Evolutionary conservation across 2,113 vertebrate genomes (phyloP), one percentile per base, ranked within the genome.

Genomic region (Synchiropus splendidus): DNA sequence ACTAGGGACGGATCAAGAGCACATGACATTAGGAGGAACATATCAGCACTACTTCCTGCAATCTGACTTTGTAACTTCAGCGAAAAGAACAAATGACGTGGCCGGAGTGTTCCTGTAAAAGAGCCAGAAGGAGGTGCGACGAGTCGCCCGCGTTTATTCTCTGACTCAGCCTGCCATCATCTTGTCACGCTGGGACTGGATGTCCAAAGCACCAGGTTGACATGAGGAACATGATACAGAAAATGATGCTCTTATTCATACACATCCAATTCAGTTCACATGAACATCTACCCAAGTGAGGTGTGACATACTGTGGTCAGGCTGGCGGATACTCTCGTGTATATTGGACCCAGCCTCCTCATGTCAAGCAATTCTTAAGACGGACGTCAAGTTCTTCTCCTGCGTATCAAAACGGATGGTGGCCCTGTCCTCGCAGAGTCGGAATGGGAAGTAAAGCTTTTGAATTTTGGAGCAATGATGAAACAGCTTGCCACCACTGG

Each of bases 1-100:
- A 75, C 74, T 42, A 51, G 54, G 50, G 75, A 74, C 64, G 66
- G 64, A 64, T 63, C 58, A 44, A 50, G 31, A 51, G 32, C 10
- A 13, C 2, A 13, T 57, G 58, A 58, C 41, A 13, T 33, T 0
- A 12, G 57, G 31, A 36, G 45, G 16, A 51, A 54, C 49, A 51
- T 49, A 46, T 51, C 46, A 42, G 16, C 10, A 32, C 18, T n/a
- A 13, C 39, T 10, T 30, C 12, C 36, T 11, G 10, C 48, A 48
- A 45, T 37, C 18, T 45, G 17, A 16, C 32, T 36, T 30, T 15
- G 33, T 48, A 8, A 8, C 33, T 34, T 33, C 14, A 33, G 13
- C 45, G 18, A 40, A 38, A 10, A 16, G 15, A 18, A 14, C 10
- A 44, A 42, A 50, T 16, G 6, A 30, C 4, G 12, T 36, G 36